phyloP scores from a whole-genome alignment of 1,140 invertebrate species.

The Euura saliciscinereae region DNA sequence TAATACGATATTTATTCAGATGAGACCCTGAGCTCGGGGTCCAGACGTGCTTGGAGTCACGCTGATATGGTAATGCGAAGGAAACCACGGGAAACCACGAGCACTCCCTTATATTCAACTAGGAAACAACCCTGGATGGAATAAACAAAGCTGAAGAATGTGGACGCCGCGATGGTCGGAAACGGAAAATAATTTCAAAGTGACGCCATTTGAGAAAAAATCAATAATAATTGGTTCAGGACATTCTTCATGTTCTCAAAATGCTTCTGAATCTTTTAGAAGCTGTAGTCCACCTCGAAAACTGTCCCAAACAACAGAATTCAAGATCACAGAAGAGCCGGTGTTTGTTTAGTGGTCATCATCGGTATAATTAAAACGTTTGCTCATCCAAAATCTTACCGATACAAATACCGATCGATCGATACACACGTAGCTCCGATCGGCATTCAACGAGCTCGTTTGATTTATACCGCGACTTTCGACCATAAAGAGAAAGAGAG shows the following conservation, averaged over 20 bases:
- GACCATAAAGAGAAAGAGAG: constrained; percentile 6
- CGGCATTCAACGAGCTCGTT: constrained; percentile 26
- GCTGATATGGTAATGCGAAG: constrained; percentile 51
- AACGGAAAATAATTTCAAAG: too few species aligned
- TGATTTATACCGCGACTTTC: constrained; percentile 44
- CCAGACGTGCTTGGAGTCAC: constrained; percentile 45
- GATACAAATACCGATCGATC: background rate
- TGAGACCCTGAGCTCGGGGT: constrained; percentile 32
- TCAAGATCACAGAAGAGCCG: too few species aligned
- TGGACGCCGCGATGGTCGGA: too few species aligned
- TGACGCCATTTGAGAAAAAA: too few species aligned
- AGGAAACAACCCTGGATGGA: too few species aligned
- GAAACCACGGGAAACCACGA: background rate
- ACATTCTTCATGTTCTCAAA: too few species aligned
- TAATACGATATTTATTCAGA: constrained; percentile 62
- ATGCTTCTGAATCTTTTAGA: too few species aligned
- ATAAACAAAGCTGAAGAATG: too few species aligned
- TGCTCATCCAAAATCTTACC: background rate
- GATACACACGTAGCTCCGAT: background rate
- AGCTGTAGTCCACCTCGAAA: too few species aligned
- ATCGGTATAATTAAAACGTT: background rate
- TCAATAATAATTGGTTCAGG: too few species aligned
- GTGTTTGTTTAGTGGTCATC: background rate
- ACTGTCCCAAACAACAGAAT: too few species aligned
- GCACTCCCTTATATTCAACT: too few species aligned